Evolutionary conservation across 1,140 invertebrate genomes (phyloP).

Genomic region (Octopus sinensis): DNA sequence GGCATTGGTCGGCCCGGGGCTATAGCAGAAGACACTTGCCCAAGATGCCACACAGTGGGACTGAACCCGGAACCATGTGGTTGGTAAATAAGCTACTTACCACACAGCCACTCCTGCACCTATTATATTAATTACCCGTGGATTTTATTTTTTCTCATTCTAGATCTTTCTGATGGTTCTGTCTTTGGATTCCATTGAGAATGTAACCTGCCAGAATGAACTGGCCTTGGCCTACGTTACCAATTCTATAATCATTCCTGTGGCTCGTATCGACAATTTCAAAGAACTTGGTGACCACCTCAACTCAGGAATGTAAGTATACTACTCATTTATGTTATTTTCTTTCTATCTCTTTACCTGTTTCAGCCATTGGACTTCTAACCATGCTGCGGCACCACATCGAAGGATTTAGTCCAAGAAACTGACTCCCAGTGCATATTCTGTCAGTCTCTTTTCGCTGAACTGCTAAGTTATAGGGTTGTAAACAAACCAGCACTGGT

Average conservation of each 20-base stretch:
- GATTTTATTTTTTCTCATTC: constrained; percentile 14
- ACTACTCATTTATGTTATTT: background rate
- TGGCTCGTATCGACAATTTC: constrained; percentile 22
- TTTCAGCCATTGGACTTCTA: background rate
- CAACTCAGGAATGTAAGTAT: constrained; percentile 40
- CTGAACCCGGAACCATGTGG: no score
- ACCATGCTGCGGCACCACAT: background rate
- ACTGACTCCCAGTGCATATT: no score
- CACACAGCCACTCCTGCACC: no score
- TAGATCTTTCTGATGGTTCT: constrained; percentile 42
- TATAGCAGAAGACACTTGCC: no score
- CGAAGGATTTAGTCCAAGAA: background rate
- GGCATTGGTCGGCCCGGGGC: no score
- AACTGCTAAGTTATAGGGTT: no score
- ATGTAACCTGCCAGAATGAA: constrained; percentile 37
- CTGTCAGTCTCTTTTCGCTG: no score
- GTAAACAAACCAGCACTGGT: no score
- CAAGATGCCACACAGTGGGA: no score
- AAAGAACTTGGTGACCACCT: constrained; percentile 29
- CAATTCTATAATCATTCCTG: constrained; percentile 41
- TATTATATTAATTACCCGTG: no score
- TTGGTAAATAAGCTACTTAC: no score
- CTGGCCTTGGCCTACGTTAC: constrained; percentile 46
- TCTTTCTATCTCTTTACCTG: background rate
- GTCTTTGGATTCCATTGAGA: constrained; percentile 29